A percentile compares a stretch with the other conserved stretches of the same genome.
Conservation (phyloP, 2,888 invertebrate genomes). For the Epirrhoe tristata region DNA sequence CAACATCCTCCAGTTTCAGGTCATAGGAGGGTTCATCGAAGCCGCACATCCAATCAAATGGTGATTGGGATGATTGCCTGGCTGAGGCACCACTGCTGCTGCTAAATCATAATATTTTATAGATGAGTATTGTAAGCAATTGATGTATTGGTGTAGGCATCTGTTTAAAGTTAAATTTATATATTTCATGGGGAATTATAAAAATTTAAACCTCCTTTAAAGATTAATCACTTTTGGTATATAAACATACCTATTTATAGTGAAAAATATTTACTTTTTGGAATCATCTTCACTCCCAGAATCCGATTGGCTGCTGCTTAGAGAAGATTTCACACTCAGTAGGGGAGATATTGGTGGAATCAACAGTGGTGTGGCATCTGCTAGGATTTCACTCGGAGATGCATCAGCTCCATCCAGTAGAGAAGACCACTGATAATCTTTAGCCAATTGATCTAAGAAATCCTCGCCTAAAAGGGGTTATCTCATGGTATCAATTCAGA, state of each 20-base stretch:
- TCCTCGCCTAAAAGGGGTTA: slow-evolving; percentile 64
- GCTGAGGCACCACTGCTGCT: slow-evolving; percentile 63
- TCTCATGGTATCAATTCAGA: slow-evolving; percentile 8
- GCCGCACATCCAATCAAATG: slow-evolving; percentile 67
- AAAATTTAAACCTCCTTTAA: too few species aligned
- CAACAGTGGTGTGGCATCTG: slow-evolving; percentile 74
- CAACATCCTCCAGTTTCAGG: slow-evolving; percentile 75
- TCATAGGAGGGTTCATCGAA: slow-evolving; percentile 68
- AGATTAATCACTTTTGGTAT: too few species aligned
- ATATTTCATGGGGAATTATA: too few species aligned
- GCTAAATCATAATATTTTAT: slow-evolving; percentile 33
- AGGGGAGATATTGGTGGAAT: slow-evolving; percentile 74
- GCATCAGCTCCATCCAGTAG: slow-evolving; percentile 76
- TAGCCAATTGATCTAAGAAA: slow-evolving; percentile 73
- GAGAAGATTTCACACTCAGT: slow-evolving; percentile 70
- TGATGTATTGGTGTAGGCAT: too few species aligned
- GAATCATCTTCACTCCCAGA: slow-evolving; percentile 82
- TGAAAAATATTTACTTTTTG: slow-evolving; percentile 63
- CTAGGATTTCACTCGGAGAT: slow-evolving; percentile 80
- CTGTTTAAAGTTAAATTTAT: too few species aligned
- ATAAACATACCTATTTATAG: background rate
- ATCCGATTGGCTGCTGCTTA: slow-evolving; percentile 74
- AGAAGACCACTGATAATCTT: slow-evolving; percentile 77
- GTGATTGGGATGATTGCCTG: slow-evolving; percentile 70
- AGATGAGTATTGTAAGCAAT: background rate